Conservation (phyloP, 1,140 invertebrate genomes). For the Alviniconcha marisindica region DNA sequence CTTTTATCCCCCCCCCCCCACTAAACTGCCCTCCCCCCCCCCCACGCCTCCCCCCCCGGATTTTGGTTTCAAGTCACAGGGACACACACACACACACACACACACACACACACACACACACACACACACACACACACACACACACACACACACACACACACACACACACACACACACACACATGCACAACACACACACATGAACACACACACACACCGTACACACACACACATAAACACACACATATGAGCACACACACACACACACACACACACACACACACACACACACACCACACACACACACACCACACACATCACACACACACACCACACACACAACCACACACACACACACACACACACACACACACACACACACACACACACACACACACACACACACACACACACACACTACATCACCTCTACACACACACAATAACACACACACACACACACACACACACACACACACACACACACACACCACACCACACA, state of each 20-base stretch:
- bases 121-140: conserved; percentile 21
- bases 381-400: not conserved
- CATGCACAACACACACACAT: no score
- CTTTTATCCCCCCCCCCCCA: no score
- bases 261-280: no score
- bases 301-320: no score
- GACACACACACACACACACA: conserved; percentile 12
- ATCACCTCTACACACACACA: no score
- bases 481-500: no score
- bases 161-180: conserved; percentile 11
- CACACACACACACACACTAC: not conserved
- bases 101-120: conserved; percentile 1
- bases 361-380: not conserved
- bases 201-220: no score
- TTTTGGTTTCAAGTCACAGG: no score
- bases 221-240: not conserved
- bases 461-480: not conserved
- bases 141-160: conserved; percentile 16
- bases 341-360: not conserved
- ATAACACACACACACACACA: not conserved
- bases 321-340: no score
- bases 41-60: no score
- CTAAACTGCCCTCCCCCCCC: no score
- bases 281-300: no score
- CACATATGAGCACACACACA: not conserved